These are phyloP conservation scores for Leptinotarsa haldemani DNA, from an alignment of 2,888 invertebrate genomes.

Conservation along the genomic window DNA sequence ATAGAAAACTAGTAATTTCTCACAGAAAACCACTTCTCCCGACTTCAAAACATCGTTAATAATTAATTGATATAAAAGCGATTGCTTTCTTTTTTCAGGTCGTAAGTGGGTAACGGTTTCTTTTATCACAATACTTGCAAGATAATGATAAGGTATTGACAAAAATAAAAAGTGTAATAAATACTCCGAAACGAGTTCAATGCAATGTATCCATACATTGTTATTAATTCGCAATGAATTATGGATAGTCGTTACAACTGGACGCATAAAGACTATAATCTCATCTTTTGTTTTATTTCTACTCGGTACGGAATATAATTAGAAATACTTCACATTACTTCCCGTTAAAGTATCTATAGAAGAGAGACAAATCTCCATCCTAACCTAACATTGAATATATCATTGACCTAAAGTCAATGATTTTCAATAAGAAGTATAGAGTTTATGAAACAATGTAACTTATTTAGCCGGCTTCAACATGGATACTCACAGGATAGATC, in stretches of 20 bases:
- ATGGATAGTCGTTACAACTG: conserved; percentile 15
- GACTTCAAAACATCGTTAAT: background rate
- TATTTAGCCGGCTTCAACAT: no score
- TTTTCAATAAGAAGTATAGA: no score
- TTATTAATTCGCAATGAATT: conserved; percentile 16
- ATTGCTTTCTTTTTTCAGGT: conserved; percentile 20
- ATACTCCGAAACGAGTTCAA: conserved; percentile 14
- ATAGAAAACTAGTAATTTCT: no score
- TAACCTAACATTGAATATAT: no score
- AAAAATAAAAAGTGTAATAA: conserved; percentile 19
- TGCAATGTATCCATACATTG: conserved; percentile 12
- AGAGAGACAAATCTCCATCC: no score
- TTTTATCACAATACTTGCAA: conserved; percentile 31
- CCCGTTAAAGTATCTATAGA: no score
- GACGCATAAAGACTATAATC: conserved; percentile 16
- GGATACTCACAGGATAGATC: no score
- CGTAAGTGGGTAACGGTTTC: conserved; percentile 33
- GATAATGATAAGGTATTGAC: conserved; percentile 28
- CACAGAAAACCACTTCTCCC: background rate
- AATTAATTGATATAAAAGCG: background rate
- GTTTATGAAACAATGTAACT: no score
- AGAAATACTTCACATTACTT: no score
- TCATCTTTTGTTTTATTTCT: conserved; percentile 7
- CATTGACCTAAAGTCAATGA: no score
- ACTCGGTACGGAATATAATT: background rate